Conservation (phyloP, 1,140 invertebrate species). For the Antheraea mylitta region DNA sequence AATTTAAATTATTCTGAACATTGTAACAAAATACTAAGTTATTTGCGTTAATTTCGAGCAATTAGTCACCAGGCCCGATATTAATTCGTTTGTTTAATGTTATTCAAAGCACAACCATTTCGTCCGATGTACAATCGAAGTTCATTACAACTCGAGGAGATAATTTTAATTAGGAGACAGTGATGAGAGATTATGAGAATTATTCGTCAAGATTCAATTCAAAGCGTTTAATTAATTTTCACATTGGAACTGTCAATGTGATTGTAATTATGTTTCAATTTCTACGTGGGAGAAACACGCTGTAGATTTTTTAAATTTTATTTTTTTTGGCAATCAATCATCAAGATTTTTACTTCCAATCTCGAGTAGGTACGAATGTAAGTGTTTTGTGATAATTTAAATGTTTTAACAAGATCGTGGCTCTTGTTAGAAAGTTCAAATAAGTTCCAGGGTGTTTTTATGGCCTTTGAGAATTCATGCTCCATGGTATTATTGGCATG, state of each 20-base stretch:
- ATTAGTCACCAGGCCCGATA: neutral
- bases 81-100: conserved; percentile 10
- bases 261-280: neutral
- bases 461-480: too few species aligned
- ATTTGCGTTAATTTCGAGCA: neutral
- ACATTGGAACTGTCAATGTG: conserved; percentile 9
- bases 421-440: too few species aligned
- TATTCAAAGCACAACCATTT: conserved; percentile 27
- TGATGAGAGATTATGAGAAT: conserved; percentile 24
- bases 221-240: conserved; percentile 23
- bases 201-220: conserved; percentile 23
- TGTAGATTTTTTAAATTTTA: neutral
- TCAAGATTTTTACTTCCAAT: too few species aligned
- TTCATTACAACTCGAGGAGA: conserved; percentile 16
- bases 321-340: too few species aligned
- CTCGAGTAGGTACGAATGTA: too few species aligned
- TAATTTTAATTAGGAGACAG: conserved; percentile 27
- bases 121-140: conserved; percentile 16
- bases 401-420: too few species aligned
- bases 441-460: too few species aligned
- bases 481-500: too few species aligned
- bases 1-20: neutral
- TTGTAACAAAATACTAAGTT: neutral
- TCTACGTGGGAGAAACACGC: neutral
- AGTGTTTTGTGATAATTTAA: too few species aligned